Conservation (phyloP, 2,113 vertebrate species). For the Redunca redunca region DNA sequence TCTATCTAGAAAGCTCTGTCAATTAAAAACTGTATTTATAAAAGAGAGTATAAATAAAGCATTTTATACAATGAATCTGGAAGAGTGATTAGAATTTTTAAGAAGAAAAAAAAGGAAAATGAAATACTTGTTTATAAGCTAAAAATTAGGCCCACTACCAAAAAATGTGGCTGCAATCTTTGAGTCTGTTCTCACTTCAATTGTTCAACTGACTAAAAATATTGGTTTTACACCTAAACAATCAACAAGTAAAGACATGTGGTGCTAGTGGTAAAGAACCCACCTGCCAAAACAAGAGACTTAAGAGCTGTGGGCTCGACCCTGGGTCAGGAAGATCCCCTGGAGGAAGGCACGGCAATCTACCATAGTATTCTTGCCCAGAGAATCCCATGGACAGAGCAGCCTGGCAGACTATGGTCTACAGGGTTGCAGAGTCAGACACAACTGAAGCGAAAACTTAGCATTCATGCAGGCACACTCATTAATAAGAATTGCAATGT, state of each 20-base stretch:
- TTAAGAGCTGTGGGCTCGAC: neutral
- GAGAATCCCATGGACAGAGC: neutral
- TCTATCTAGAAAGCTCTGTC: neutral
- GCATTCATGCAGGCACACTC: neutral
- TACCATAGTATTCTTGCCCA: neutral
- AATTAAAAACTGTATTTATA: neutral
- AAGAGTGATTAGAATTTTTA: neutral
- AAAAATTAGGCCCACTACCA: neutral
- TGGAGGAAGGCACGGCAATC: neutral
- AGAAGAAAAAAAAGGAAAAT: neutral
- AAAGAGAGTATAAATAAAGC: neutral
- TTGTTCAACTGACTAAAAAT: neutral
- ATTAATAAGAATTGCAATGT: neutral
- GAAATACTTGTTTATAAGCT: neutral
- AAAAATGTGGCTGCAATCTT: neutral
- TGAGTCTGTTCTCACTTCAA: neutral
- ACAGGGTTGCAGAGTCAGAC: neutral
- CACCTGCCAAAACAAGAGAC: neutral
- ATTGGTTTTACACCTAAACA: neutral
- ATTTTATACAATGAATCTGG: neutral
- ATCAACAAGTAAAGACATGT: neutral
- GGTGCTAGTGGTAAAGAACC: neutral
- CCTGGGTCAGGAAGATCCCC: neutral
- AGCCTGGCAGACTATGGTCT: neutral
- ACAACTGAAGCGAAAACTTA: neutral